These are phyloP conservation scores for Mesoligia furuncula DNA, from an alignment of 2,888 invertebrate genomes.

Conservation along the genomic window DNA sequence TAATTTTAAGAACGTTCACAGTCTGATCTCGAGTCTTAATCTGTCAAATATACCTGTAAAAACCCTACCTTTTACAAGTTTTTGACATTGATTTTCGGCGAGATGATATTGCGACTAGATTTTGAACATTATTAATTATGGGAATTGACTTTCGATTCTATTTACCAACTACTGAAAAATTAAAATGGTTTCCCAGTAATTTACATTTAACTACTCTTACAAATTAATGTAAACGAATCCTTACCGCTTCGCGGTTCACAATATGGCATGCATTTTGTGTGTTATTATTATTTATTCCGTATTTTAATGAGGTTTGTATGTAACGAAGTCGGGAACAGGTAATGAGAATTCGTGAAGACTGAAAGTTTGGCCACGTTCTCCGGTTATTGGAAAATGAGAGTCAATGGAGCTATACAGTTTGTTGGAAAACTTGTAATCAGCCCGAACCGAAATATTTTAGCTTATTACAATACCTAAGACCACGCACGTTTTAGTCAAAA, in stretches of 20 bases:
- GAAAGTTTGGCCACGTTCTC: background rate
- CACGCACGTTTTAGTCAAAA: too few species aligned
- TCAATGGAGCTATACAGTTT: slow-evolving; percentile 14
- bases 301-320: slow-evolving; percentile 38
- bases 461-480: background rate
- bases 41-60: background rate
- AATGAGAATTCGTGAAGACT: slow-evolving; percentile 32
- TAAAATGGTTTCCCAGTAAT: background rate
- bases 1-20: too few species aligned
- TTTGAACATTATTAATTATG: background rate
- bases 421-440: background rate
- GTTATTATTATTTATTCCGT: slow-evolving; percentile 41
- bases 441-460: background rate
- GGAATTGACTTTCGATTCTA: too few species aligned
- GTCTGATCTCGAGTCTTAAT: too few species aligned
- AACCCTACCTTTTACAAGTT: background rate
- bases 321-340: slow-evolving; percentile 19
- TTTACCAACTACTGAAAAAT: background rate
- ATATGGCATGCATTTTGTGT: slow-evolving; percentile 46
- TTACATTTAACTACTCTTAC: background rate
- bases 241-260: slow-evolving; percentile 9
- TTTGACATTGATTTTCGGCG: background rate
- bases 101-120: background rate
- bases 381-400: slow-evolving; percentile 11
- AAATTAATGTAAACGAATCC: background rate